Evolutionary conservation across 2,888 invertebrate species (phyloP), one percentile per base, ranked within the genome.

Genomic region (Lordiphosa fenestrarum): DNA sequence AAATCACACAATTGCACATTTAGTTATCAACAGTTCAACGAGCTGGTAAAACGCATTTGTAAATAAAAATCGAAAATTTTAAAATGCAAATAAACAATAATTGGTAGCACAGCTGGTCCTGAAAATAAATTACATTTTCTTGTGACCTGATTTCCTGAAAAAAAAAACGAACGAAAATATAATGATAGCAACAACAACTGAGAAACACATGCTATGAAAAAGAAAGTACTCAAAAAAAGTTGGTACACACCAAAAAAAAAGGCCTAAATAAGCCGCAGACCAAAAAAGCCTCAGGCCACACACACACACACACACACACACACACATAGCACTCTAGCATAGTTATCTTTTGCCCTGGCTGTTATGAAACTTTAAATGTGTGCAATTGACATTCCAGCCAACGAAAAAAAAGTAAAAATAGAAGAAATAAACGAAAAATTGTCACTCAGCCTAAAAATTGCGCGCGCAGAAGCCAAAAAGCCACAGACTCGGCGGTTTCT

Each of bases 361-460:
- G 36, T 53, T 58, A 75, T 69, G 59, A 69, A 80, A 75, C 84
- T 78, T 80, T 68, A 73, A 81, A 82, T 76, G 83, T 71, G 76
- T 81, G 80, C 80, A 81, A 81, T 81, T 81, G 80, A 83, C 80
- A 80, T 80, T 80, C 66, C 60, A 66, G 75, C 59, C 19, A 56
- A 25, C 25, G 25, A 69, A 66, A 58, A 54, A 66, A 56, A 36
- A 49, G 44, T 42, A 46, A 49, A 38, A 39, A 49, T 33, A 15
- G 13, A 42, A 35, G 4, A 2, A 54, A 52, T 50, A 47, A 33
- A 44, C 49, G 59, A 44, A 60, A 59, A 73, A 73, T 80, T 77
- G 84, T 80, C 77, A 66, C 76, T 72, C 64, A 60, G 78, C 78
- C 78, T 69, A 77, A 69, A 77, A 52, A 84, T 69, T 72, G 82